Percentiles rank a stretch among this genome's conserved stretches.
Evolutionary conservation across 2,113 vertebrate genomes (phyloP).

Genomic region (Neotragus moschatus): DNA sequence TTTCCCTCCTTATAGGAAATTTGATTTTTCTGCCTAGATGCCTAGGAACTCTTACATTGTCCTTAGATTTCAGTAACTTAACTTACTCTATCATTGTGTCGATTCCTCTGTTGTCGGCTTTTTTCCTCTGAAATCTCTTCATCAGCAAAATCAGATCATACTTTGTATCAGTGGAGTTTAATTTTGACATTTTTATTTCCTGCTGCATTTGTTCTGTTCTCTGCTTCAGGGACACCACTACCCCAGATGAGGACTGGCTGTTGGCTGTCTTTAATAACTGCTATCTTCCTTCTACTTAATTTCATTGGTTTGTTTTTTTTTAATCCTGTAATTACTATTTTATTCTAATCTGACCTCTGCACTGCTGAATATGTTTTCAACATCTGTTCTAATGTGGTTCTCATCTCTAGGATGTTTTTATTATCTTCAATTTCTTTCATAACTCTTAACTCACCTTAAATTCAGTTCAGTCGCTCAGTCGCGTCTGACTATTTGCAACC

Average conservation of each 20-base stretch:
- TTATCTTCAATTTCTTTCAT: neutral
- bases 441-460: neutral
- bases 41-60: neutral
- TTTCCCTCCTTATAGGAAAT: neutral
- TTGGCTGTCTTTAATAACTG: neutral
- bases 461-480: neutral
- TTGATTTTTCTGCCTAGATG: neutral
- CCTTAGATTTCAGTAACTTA: neutral
- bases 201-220: neutral
- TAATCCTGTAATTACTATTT: neutral
- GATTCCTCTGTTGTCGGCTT: neutral
- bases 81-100: neutral
- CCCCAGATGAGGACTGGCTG: neutral
- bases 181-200: neutral
- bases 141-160: neutral
- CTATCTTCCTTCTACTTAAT: neutral
- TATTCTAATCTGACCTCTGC: neutral
- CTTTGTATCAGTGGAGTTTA: neutral
- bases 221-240: neutral
- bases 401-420: neutral
- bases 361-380: neutral
- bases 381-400: neutral
- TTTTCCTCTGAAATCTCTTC: neutral
- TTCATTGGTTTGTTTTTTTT: neutral
- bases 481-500: neutral